Evolutionary conservation across 2,888 invertebrate species (phyloP).

Genomic region (Orthosia gothica): DNA sequence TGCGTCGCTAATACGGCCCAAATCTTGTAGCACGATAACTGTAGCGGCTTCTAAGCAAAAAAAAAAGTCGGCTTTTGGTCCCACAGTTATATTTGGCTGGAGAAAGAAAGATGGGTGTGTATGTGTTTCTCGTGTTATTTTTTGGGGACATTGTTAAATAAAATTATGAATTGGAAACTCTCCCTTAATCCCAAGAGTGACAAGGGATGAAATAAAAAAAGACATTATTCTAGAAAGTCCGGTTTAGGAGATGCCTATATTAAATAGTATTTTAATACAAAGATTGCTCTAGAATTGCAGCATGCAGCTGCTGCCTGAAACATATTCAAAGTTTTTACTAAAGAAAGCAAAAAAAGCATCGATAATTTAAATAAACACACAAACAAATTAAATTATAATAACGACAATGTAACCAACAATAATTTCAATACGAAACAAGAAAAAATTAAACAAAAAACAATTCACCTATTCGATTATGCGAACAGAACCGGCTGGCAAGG

Average conservation of each 20-base stretch:
- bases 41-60: constrained; percentile 64
- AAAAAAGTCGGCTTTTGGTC: constrained; percentile 37
- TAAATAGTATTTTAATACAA: neutral
- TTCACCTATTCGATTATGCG: constrained; percentile 66
- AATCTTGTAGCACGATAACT: constrained; percentile 64
- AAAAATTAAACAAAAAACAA: constrained; percentile 54
- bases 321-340: constrained; percentile 10
- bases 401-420: constrained; percentile 39
- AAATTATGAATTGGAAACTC: no score
- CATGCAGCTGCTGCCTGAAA: constrained; percentile 28
- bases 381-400: constrained; percentile 49
- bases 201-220: no score
- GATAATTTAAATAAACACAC: constrained; percentile 23
- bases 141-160: neutral
- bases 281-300: neutral
- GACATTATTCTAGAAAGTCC: neutral
- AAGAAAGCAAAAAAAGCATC: neutral
- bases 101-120: constrained; percentile 46
- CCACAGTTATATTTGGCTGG: constrained; percentile 54
- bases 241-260: neutral
- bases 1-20: constrained; percentile 63
- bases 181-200: no score
- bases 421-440: constrained; percentile 44
- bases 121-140: constrained; percentile 43
- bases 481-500: constrained; percentile 70